Base-by-base conservation (phyloP, 2,888 invertebrate species). In the Dryocosmus kuriphilus region DNA sequence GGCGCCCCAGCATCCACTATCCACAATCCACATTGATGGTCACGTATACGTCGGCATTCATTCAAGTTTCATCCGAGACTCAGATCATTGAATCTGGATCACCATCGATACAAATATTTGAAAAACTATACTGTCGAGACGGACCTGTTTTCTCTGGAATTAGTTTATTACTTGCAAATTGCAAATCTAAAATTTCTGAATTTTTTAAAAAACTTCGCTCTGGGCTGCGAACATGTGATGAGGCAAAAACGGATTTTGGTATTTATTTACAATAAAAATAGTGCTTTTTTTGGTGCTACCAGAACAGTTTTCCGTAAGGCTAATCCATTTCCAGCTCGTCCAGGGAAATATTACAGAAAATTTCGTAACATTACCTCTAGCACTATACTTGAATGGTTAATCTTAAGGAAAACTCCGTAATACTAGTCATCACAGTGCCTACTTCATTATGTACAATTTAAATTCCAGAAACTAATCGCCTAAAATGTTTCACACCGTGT, bases 1-100 rank as follows among this genome's bases (percentile, higher is more conserved):
- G 71, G 51, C 71, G 51, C 71, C n/a, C n/a, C 71, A 71, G 51
- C 71, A 71, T 51, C 71, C 71, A 67, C 41, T n/a, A 67, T 67
- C 46, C 71, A 67, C 41, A 27, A 67, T 67, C 46, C 38, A 67
- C 67, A 46, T 67, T 67, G 67, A 67, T 67, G 27, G 38, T 24
- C 41, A 51, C 51, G 51, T 51, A n/a, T n/a, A 51, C 16, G 4
- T 30, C 19, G 71, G 71, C 51, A 51, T 30, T 71, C 71, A 71
- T 71, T 71, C 71, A 51, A 51, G n/a, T 51, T 71, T 14, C 71
- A 71, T 41, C 2, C 51, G 51, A 51, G 71, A 71, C 71, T 71
- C 71, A 51, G 71, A 71, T 71, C 71, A 71, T 71, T 71, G 51
- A 71, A 71, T 71, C 51, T 46, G 51, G 51, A 51, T 71, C 51